Evolutionary conservation across 1,140 invertebrate genomes (phyloP), one percentile per base, ranked within the genome.

Genomic region (Triops longicaudatus): DNA sequence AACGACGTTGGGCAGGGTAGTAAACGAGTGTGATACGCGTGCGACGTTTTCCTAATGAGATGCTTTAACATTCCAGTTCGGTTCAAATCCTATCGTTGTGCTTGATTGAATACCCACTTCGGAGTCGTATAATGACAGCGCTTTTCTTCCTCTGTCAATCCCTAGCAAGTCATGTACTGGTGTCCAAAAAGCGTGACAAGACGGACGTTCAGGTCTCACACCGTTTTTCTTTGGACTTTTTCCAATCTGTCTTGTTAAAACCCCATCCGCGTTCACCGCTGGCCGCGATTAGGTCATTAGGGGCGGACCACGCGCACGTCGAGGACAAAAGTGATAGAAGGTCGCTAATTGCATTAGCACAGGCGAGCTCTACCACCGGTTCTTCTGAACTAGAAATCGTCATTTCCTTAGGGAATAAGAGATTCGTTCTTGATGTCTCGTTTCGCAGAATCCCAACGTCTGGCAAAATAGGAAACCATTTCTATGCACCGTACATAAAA

Each of bases 241-340:
- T 63, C 50, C 50, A 63, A 63, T 63, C 50, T 63, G 17, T 63
- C 50, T 63, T 63, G 50, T 63, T 63, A 22, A 63, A 63, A n/a
- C 50, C 50, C 17, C 17, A 63, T 22, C 50, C 50, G 14, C 50
- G 50, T 22, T 7, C 50, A 17, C 10, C 14, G 14, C 17, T 22
- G 50, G 50, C 50, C 50, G 50, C n/a, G 14, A 22, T 63, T 63
- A 63, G 50, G 50, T 63, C 50, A 63, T 63, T 22, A 63, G 22
- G 50, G 7, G 22, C 14, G 50, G 22, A 63, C 22, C 50, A 63
- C 22, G 50, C 50, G n/a, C 50, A 22, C 14, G 50, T 63, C 50
- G 50, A 63, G 50, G 50, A 7, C 31, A 63, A 63, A 22, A n/a
- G 22, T 63, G 14, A 63, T 63, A 63, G 50, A 63, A 22, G 14